A percentile compares a stretch with the other conserved stretches of the same genome.
Conservation (phyloP, 1,140 invertebrate species). For the Acyrthosiphon pisum region DNA sequence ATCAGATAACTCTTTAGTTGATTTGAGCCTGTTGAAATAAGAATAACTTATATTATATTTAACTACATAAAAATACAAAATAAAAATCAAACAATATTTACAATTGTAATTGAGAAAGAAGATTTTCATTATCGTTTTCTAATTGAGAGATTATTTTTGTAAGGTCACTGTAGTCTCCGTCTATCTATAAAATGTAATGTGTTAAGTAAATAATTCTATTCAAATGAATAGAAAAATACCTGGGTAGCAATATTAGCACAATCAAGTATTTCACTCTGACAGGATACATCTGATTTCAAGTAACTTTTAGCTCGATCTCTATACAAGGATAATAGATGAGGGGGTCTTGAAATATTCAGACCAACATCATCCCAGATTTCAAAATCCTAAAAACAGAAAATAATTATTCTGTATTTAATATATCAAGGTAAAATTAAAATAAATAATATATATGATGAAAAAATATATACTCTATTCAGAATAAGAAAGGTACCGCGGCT, state of each 20-base stretch:
- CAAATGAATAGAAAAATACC: neutral
- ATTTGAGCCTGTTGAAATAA: slow-evolving; percentile 41
- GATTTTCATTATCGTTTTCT: slow-evolving; percentile 24
- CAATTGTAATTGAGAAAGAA: slow-evolving; percentile 42
- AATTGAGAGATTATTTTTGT: neutral
- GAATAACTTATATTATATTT: neutral
- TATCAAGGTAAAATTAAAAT: slow-evolving; percentile 52
- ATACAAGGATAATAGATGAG: slow-evolving; percentile 79
- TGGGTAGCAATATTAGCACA: neutral
- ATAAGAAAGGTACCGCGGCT: no score
- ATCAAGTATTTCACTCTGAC: slow-evolving; percentile 7
- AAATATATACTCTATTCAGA: neutral
- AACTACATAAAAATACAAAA: neutral
- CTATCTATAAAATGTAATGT: neutral
- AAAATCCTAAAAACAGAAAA: slow-evolving; percentile 73
- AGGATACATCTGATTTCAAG: slow-evolving; percentile 61
- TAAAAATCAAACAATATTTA: neutral
- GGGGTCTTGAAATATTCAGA: slow-evolving; percentile 82
- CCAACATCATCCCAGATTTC: slow-evolving; percentile 95
- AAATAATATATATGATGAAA: slow-evolving; percentile 12
- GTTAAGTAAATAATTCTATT: slow-evolving; percentile 22
- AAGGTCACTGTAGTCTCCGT: neutral
- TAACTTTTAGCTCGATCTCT: slow-evolving; percentile 67
- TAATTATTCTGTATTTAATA: neutral
- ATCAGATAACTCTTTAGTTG: neutral